Conservation (phyloP, 2,888 invertebrate species). For the Listrodromus nycthemerus region DNA sequence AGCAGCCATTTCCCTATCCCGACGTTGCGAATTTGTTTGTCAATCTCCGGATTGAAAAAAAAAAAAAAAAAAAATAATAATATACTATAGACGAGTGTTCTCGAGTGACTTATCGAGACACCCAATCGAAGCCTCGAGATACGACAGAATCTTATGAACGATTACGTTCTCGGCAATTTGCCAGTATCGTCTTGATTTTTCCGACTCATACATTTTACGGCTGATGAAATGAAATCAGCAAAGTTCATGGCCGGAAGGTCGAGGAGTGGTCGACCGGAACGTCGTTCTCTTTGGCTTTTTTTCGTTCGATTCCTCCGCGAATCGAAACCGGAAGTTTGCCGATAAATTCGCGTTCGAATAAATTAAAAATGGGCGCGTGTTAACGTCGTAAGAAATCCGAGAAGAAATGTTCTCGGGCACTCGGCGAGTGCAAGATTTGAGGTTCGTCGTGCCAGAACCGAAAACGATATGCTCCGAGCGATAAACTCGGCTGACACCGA, state of each 20-base stretch:
- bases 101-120: background rate
- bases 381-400: background rate
- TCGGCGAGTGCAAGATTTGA: slow-evolving; percentile 18
- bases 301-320: background rate
- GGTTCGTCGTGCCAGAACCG: slow-evolving; percentile 11
- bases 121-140: background rate
- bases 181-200: background rate
- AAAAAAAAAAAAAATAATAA: too few relatives aligned
- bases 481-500: slow-evolving; percentile 60
- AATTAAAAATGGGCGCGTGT: background rate
- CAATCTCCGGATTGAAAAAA: background rate
- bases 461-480: slow-evolving; percentile 25
- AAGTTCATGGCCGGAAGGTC: slow-evolving; percentile 34
- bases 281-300: background rate
- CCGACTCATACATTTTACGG: slow-evolving; percentile 12
- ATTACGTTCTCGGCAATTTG: background rate
- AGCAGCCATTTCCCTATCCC: background rate
- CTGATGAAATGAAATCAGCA: slow-evolving; percentile 23
- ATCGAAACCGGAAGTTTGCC: background rate
- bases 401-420: slow-evolving; percentile 31
- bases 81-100: too few relatives aligned
- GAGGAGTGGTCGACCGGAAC: slow-evolving; percentile 12
- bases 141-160: background rate
- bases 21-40: background rate
- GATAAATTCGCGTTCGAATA: slow-evolving; percentile 1